Evolutionary conservation across 2,888 invertebrate species (phyloP).

Genomic region (Agrochola lychnidis): DNA sequence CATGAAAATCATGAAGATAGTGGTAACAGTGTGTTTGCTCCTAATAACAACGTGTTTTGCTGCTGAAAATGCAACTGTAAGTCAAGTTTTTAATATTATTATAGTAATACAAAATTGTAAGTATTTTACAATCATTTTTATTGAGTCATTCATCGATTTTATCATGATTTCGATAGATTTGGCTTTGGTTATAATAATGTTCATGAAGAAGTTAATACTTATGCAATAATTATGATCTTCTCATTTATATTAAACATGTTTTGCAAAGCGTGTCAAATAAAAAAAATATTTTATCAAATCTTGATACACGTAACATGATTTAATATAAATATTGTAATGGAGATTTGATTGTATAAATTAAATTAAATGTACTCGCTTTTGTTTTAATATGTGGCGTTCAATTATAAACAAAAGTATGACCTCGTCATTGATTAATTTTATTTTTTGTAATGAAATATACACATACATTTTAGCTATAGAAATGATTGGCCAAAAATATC

Average conservation of each 20-base stretch:
- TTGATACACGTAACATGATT: slow-evolving; percentile 13
- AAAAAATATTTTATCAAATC: neutral
- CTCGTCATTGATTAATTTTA: neutral
- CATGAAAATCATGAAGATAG: slow-evolving; percentile 29
- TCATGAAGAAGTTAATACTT: too few relatives aligned
- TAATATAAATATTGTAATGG: slow-evolving; percentile 33
- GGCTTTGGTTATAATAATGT: too few relatives aligned
- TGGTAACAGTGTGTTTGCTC: slow-evolving; percentile 22
- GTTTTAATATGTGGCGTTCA: slow-evolving; percentile 7
- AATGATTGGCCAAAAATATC: neutral
- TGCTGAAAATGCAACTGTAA: slow-evolving; percentile 45
- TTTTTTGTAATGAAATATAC: neutral
- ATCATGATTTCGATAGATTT: neutral
- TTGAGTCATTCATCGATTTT: neutral
- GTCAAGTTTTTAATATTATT: slow-evolving; percentile 7
- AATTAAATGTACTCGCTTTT: slow-evolving; percentile 7
- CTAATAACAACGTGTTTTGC: slow-evolving; percentile 30
- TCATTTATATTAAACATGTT: too few relatives aligned
- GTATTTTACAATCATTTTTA: neutral
- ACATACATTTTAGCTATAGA: neutral
- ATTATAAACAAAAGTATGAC: slow-evolving; percentile 5
- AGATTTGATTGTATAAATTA: slow-evolving; percentile 13
- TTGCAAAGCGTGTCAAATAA: neutral
- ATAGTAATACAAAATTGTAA: too few relatives aligned
- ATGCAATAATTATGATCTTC: too few relatives aligned